phyloP scores from a whole-genome alignment of 2,797 vertebrate genomes.

The Schizothorax lantsangensis region DNA sequence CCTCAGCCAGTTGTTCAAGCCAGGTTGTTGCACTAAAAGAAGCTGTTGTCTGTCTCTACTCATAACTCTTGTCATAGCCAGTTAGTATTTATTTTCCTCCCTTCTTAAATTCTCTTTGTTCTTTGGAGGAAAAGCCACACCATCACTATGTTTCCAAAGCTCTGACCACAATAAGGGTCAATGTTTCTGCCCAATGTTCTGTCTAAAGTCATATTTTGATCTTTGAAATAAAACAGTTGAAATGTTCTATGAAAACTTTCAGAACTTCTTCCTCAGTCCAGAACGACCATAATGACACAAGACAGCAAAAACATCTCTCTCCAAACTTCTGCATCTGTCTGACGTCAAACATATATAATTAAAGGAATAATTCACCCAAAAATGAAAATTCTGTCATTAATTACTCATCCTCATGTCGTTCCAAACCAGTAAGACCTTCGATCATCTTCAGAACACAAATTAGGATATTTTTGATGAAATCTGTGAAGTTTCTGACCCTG shows the following conservation, averaged over 20 bases:
- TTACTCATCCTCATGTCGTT: background rate
- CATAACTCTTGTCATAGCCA: background rate
- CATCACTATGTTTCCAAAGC: constrained; percentile 8
- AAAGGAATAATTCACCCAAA: background rate
- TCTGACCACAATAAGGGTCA: background rate
- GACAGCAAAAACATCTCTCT: background rate
- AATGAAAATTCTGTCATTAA: background rate
- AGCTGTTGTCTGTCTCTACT: background rate
- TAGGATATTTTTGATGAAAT: no score
- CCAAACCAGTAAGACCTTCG: no score
- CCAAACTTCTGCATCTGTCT: background rate
- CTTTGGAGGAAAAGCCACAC: background rate
- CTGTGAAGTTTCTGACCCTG: no score
- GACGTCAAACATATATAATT: background rate
- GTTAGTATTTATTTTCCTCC: background rate
- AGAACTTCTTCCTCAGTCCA: background rate
- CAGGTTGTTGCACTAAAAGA: constrained; percentile 9
- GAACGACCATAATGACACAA: background rate
- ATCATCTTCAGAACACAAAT: no score
- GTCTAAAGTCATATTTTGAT: background rate
- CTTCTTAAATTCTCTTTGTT: constrained; percentile 1
- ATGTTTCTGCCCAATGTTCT: background rate
- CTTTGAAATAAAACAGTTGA: background rate
- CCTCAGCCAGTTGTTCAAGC: constrained; percentile 13
- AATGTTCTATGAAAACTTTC: background rate